phyloP scores from a whole-genome alignment of 35 echinoderm and acorn worm genomes.

The Diadema setosum region DNA sequence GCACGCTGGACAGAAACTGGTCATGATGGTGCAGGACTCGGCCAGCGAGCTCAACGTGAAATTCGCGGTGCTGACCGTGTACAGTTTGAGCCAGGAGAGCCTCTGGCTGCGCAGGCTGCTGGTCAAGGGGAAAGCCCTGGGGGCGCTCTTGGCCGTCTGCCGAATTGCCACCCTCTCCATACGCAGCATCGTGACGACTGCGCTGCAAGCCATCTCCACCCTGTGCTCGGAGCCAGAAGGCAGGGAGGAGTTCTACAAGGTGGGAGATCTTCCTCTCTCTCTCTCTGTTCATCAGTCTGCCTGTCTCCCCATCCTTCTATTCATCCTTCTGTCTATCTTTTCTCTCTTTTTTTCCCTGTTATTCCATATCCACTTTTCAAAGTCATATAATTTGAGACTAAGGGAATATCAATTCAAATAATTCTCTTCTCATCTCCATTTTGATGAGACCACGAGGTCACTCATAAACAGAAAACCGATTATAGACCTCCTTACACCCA shows the following conservation, averaged over 20 bases:
- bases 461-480: too few species aligned
- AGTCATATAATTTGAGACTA: too few species aligned
- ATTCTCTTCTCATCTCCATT: too few species aligned
- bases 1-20: background rate
- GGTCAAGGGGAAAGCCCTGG: conserved; percentile 35
- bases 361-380: too few species aligned
- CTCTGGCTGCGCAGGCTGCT: conserved; percentile 5
- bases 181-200: conserved; percentile 13
- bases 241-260: conserved; percentile 51
- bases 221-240: conserved; percentile 23
- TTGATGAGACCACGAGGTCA: too few species aligned
- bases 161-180: conserved; percentile 34
- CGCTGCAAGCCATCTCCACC: conserved; percentile 27
- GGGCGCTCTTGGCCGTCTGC: conserved; percentile 44
- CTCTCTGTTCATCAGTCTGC: too few species aligned
- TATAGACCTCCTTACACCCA: too few species aligned
- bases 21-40: background rate
- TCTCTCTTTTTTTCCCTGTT: too few species aligned
- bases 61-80: conserved; percentile 21
- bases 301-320: too few species aligned
- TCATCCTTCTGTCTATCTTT: too few species aligned
- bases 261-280: background rate
- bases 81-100: conserved; percentile 12
- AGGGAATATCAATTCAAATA: too few species aligned
- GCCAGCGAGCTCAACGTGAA: conserved; percentile 64